Evolutionary conservation across 2,888 invertebrate genomes (phyloP).

Genomic region (Dynastes maya): DNA sequence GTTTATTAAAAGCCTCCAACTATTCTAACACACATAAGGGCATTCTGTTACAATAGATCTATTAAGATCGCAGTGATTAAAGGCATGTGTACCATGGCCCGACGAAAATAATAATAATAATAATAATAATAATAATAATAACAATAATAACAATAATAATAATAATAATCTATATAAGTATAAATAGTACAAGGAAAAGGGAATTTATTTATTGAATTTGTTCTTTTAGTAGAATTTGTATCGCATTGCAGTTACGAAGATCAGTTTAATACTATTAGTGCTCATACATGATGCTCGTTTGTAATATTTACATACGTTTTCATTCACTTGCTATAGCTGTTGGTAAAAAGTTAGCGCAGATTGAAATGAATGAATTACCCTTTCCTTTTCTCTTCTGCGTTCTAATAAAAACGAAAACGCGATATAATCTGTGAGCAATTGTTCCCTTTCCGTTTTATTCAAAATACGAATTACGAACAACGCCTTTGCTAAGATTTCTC

Average conservation of each 20-base stretch:
- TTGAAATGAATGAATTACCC: conserved; percentile 33
- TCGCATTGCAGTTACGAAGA: background rate
- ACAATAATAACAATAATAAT: too few relatives aligned
- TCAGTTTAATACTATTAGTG: background rate
- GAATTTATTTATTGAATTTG: background rate
- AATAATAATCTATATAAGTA: too few relatives aligned
- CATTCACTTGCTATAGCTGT: background rate
- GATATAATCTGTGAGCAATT: conserved; percentile 40
- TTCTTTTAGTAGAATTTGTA: background rate
- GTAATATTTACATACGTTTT: conserved; percentile 5
- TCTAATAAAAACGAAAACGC: conserved; percentile 38
- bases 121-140: too few relatives aligned
- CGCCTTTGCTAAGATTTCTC: conserved; percentile 47
- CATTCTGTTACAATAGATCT: too few relatives aligned
- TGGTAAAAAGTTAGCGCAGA: conserved; percentile 6
- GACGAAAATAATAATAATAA: too few relatives aligned
- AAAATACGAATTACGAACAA: conserved; percentile 44
- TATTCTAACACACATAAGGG: too few relatives aligned
- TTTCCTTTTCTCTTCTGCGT: conserved; percentile 5
- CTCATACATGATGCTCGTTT: background rate
- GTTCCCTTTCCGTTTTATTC: conserved; percentile 43
- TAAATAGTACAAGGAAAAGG: too few relatives aligned
- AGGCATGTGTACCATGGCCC: too few relatives aligned
- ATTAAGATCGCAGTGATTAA: too few relatives aligned
- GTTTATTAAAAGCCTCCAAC: too few relatives aligned